phyloP scores from a whole-genome alignment of 1,140 invertebrate genomes.

The Bombus impatiens region DNA sequence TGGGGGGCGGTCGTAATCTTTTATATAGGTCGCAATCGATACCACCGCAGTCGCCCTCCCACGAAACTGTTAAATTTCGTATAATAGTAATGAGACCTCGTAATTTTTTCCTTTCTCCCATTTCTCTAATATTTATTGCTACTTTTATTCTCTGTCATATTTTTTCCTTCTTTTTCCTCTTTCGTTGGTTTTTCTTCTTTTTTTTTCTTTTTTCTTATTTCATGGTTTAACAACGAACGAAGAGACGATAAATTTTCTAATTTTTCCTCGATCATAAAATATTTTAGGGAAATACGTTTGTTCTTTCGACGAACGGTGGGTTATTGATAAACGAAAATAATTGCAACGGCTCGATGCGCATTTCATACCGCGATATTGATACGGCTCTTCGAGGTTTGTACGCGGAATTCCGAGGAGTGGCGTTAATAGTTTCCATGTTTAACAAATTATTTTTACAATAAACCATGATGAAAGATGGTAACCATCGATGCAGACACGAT shows the following conservation, averaged over 20 bases:
- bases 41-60: conserved; percentile 7
- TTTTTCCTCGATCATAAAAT: neutral
- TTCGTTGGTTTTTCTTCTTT: neutral
- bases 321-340: conserved; percentile 16
- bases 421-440: neutral
- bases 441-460: neutral
- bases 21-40: conserved; percentile 56
- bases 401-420: neutral
- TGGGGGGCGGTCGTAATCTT: conserved; percentile 23
- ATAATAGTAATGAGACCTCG: conserved; percentile 4
- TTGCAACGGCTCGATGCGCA: neutral
- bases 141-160: neutral
- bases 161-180: neutral
- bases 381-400: no score
- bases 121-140: neutral
- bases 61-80: conserved; percentile 43
- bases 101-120: neutral
- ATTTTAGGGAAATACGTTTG: neutral
- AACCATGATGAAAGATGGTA: neutral
- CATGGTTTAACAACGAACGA: neutral
- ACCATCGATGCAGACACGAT: neutral
- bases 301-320: neutral
- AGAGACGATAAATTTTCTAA: neutral
- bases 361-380: neutral
- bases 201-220: no score